Evolutionary conservation across 2,888 invertebrate genomes (phyloP).

Genomic region (Hermodice carunculata): DNA sequence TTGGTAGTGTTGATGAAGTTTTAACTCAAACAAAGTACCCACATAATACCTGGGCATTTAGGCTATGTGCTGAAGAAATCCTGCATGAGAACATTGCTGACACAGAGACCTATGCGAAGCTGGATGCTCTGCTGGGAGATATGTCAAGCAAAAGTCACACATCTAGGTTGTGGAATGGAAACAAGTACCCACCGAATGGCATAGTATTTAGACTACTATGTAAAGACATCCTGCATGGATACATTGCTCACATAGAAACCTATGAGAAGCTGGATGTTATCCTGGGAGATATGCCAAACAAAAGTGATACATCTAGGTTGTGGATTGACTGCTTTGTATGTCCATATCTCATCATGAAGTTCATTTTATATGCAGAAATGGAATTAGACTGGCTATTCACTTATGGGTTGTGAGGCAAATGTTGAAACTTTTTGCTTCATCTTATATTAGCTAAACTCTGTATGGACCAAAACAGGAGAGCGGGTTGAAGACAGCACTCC

Average conservation of each 20-base stretch:
- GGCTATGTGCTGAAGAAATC: too few species aligned
- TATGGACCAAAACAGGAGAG: constrained; percentile 19
- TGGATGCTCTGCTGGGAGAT: too few species aligned
- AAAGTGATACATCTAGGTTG: constrained; percentile 9
- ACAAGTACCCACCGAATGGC: too few species aligned
- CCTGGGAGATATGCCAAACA: too few species aligned
- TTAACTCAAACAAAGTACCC: background rate
- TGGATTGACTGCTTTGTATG: constrained; percentile 18
- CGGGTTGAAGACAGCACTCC: constrained; percentile 5
- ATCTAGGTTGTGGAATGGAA: too few species aligned
- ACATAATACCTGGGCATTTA: too few species aligned
- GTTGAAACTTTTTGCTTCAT: constrained; percentile 14
- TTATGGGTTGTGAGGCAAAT: background rate
- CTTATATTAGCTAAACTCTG: constrained; percentile 6
- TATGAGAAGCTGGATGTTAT: too few species aligned
- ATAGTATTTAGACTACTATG: too few species aligned
- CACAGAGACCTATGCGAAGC: too few species aligned
- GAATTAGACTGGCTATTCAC: constrained; percentile 13
- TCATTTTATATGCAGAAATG: constrained; percentile 9
- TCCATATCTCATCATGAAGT: constrained; percentile 20
- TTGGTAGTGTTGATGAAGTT: background rate
- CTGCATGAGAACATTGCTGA: background rate
- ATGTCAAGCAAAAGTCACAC: too few species aligned
- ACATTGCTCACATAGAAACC: too few species aligned
- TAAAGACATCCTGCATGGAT: too few species aligned